Conservation (phyloP, 2,113 vertebrate species). For the Polypterus senegalus region DNA sequence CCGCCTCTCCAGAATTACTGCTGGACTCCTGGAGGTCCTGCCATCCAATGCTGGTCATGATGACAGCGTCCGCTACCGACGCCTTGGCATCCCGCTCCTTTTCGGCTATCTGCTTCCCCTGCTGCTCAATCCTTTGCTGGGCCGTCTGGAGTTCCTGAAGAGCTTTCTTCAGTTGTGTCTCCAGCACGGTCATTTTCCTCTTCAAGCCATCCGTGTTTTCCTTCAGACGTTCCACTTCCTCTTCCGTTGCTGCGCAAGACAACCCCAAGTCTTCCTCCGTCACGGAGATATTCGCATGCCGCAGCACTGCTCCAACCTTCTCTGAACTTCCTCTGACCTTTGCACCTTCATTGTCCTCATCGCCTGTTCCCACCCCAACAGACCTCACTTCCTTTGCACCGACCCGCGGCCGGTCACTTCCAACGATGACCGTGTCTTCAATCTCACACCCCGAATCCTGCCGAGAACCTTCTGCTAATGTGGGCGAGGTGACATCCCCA, state of each 20-base stretch:
- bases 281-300: constrained; percentile 63
- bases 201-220: constrained; percentile 39
- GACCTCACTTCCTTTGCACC: constrained; percentile 44
- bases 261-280: constrained; percentile 63
- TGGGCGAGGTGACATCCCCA: constrained; percentile 32
- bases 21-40: constrained; percentile 26
- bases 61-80: constrained; percentile 39
- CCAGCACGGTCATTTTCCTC: constrained; percentile 56
- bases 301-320: constrained; percentile 6
- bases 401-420: constrained; percentile 29
- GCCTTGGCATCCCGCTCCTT: constrained; percentile 6
- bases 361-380: constrained; percentile 46
- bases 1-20: background rate
- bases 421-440: constrained; percentile 49
- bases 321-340: constrained; percentile 2
- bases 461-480: constrained; percentile 34
- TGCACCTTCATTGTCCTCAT: background rate
- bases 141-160: constrained; percentile 46
- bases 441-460: constrained; percentile 51
- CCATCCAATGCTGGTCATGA: constrained; percentile 49
- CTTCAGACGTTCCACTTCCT: constrained; percentile 21
- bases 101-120: constrained; percentile 20
- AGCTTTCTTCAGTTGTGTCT: constrained; percentile 56
- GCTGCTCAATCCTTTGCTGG: constrained; percentile 14
- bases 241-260: constrained; percentile 28